Conservation (phyloP, 2,113 vertebrate species). For the Eurystomus gularis region DNA sequence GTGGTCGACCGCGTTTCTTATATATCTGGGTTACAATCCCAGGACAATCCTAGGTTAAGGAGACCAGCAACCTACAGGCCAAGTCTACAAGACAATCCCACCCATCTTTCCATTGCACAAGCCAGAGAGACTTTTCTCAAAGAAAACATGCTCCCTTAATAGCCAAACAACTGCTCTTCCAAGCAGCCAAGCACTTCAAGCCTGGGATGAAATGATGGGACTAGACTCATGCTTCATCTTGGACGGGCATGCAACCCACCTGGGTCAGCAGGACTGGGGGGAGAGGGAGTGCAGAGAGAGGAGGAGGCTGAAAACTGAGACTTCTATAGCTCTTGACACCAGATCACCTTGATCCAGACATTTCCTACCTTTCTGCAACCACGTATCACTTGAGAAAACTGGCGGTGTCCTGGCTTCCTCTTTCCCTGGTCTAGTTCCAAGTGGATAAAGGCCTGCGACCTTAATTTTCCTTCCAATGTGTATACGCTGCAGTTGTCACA, state of each 20-base stretch:
- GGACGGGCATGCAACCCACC: neutral
- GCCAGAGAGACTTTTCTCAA: neutral
- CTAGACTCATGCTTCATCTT: neutral
- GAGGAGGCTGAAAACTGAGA: neutral
- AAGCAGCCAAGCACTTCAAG: neutral
- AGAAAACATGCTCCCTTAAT: neutral
- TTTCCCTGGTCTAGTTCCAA: neutral
- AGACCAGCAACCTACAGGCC: neutral
- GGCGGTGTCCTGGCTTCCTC: neutral
- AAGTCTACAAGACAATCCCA: neutral
- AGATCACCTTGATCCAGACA: neutral
- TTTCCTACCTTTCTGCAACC: neutral
- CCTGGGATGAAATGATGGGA: neutral
- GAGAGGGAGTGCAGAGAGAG: neutral
- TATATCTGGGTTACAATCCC: neutral
- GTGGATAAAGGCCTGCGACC: neutral
- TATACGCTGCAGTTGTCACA: neutral
- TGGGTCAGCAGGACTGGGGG: neutral
- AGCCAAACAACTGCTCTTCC: neutral
- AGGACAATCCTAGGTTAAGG: neutral
- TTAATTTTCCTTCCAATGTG: neutral
- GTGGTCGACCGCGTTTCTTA: rapidly evolving
- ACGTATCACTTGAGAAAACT: neutral
- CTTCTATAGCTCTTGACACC: neutral
- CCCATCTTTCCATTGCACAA: neutral